Conservation (phyloP, 2,888 invertebrate genomes). For the Limnephilus rhombicus region DNA sequence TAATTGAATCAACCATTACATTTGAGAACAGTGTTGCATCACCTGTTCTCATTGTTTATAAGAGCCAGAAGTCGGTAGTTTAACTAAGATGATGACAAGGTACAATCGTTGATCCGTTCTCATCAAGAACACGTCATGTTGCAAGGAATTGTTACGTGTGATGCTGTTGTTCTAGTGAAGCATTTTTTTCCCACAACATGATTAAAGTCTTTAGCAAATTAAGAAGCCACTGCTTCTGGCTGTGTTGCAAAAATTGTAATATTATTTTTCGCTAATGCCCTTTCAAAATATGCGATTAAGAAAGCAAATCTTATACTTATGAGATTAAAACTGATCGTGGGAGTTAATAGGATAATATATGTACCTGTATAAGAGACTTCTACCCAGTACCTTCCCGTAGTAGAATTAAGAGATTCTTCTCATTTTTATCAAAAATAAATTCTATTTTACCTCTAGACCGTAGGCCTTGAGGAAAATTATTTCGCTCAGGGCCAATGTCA, state of each 20-base stretch:
- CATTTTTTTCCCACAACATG: not conserved
- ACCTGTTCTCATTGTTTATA: not conserved
- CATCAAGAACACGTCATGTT: not conserved
- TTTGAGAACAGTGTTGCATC: not conserved
- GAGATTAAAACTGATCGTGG: not conserved
- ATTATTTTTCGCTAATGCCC: not conserved
- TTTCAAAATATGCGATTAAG: not conserved
- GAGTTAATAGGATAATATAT: too few relatives aligned
- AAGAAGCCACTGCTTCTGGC: not conserved
- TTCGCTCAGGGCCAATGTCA: too few relatives aligned
- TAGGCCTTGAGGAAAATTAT: too few relatives aligned
- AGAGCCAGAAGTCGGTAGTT: not conserved
- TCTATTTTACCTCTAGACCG: too few relatives aligned
- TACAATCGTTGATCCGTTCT: not conserved
- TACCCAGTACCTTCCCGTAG: too few relatives aligned
- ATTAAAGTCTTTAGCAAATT: not conserved
- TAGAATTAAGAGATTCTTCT: too few relatives aligned
- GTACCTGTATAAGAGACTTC: too few relatives aligned
- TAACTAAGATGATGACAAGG: not conserved
- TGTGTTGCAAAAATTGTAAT: not conserved
- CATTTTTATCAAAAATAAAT: too few relatives aligned
- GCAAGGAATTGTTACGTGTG: not conserved
- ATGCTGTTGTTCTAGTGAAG: not conserved
- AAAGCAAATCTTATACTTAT: not conserved
- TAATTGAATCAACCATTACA: not conserved